Conservation (phyloP, 2,888 invertebrate species). For the Exephanes ischioxanthus region DNA sequence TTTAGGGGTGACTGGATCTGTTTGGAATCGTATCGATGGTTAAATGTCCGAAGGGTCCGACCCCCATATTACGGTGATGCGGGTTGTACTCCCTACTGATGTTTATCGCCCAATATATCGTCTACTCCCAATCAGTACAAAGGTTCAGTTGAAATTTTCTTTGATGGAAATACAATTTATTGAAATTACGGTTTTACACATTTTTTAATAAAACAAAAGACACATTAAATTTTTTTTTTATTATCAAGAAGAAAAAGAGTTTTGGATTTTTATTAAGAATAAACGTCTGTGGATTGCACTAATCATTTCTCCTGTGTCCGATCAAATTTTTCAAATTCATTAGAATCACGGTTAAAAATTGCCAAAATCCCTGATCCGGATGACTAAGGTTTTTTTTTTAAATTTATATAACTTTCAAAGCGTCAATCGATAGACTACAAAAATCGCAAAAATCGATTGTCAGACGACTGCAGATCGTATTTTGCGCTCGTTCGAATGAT, state of each 20-base stretch:
- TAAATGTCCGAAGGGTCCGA: background rate
- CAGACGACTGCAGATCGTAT: background rate
- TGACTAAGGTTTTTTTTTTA: too few species aligned
- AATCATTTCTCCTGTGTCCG: too few species aligned
- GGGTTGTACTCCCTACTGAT: background rate
- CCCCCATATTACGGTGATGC: background rate
- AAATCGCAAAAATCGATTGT: constrained; percentile 11
- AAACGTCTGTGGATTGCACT: too few species aligned
- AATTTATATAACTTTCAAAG: background rate
- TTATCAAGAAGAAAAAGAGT: too few species aligned
- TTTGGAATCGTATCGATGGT: background rate
- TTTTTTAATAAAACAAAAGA: background rate
- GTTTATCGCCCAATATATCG: background rate
- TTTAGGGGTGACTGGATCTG: background rate
- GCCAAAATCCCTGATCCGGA: too few species aligned
- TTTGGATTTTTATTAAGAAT: too few species aligned
- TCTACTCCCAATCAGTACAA: background rate
- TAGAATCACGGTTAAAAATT: too few species aligned
- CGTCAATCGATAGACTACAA: background rate
- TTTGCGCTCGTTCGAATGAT: constrained; percentile 11
- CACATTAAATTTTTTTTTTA: background rate
- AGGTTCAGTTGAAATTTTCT: background rate
- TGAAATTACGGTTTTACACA: background rate
- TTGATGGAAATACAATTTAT: background rate
- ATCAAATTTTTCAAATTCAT: too few species aligned